Evolutionary conservation across 2,797 vertebrate genomes (phyloP).

Genomic region (Sebastes taczanowskii): DNA sequence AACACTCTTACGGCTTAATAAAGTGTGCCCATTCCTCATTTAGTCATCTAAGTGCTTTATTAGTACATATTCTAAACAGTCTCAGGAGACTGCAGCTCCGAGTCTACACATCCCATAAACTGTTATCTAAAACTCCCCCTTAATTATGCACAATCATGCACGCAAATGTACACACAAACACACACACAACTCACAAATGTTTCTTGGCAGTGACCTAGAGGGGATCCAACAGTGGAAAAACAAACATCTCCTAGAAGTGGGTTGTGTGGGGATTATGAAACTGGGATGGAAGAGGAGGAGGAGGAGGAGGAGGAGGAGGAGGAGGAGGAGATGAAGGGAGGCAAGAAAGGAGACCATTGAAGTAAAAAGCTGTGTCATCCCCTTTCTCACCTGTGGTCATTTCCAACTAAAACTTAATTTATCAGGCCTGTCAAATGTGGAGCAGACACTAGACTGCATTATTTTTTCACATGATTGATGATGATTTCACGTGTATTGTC

Average conservation of each 20-base stretch:
- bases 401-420: constrained; percentile 19
- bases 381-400: constrained; percentile 4
- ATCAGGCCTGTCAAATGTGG: constrained; percentile 1
- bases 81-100: constrained; percentile 49
- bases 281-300: neutral
- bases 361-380: neutral
- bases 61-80: constrained; percentile 60
- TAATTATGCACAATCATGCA: constrained; percentile 39
- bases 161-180: constrained; percentile 1
- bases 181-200: constrained; percentile 16
- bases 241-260: constrained; percentile 25
- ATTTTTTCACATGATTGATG: neutral
- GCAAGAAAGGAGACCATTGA: neutral
- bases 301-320: neutral
- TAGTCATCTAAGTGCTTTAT: constrained; percentile 65
- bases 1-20: constrained; percentile 43
- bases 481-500: neutral
- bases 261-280: constrained; percentile 25
- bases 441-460: constrained; percentile 1
- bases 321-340: neutral
- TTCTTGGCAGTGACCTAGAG: constrained; percentile 32
- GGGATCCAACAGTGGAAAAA: constrained; percentile 29
- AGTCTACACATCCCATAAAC: constrained; percentile 47
- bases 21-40: constrained; percentile 51
- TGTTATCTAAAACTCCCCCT: constrained; percentile 40